These are phyloP conservation scores for Melanaphis sacchari DNA, from an alignment of 1,140 invertebrate species.

Conservation along the genomic window DNA sequence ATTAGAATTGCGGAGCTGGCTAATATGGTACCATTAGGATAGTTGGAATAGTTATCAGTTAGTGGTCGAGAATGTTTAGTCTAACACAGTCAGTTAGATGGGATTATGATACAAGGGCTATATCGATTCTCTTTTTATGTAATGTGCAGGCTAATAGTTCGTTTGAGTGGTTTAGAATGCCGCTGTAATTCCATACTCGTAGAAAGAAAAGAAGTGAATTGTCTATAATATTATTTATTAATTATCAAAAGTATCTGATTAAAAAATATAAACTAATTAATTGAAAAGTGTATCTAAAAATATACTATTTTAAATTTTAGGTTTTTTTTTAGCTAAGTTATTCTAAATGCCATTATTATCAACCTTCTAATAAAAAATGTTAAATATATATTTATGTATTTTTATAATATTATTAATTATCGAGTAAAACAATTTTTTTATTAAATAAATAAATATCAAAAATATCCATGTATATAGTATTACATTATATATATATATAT, in stretches of 20 bases:
- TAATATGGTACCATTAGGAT: not conserved
- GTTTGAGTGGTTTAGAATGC: no score
- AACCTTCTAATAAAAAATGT: not conserved
- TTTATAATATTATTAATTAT: no score
- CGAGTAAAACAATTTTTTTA: not conserved
- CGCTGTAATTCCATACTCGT: not conserved
- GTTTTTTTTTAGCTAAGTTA: not conserved
- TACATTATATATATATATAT: no score
- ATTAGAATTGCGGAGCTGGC: not conserved
- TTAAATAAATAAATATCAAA: not conserved
- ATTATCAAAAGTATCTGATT: not conserved
- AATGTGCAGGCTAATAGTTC: no score
- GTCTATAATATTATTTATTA: not conserved
- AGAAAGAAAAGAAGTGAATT: not conserved
- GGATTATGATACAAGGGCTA: no score
- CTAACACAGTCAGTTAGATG: conserved; percentile 57
- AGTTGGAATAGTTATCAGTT: not conserved
- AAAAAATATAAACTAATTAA: not conserved
- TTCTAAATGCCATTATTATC: not conserved
- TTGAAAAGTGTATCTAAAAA: not conserved
- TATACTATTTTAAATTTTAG: not conserved
- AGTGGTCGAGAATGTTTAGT: not conserved
- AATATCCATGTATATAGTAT: no score
- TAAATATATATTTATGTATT: no score
- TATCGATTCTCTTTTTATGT: no score